Percentiles rank a stretch among this genome's conserved stretches.
phyloP scores from a whole-genome alignment of 1,140 invertebrate species.

The Papilio aristodemus region DNA sequence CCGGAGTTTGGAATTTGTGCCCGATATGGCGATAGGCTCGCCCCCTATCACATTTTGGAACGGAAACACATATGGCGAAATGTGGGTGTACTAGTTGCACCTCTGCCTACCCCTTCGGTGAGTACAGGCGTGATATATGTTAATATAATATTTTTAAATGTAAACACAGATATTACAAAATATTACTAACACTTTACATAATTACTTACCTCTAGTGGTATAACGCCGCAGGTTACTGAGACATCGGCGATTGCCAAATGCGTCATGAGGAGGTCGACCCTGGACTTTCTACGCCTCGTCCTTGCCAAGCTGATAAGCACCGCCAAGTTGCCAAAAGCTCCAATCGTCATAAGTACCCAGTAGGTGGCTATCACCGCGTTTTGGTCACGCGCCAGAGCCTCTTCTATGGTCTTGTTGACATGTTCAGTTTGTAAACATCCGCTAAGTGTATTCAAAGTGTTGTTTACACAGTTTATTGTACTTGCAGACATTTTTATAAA shows the following conservation, averaged over 20 bases:
- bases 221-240: conserved; percentile 89
- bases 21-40: too few species aligned
- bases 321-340: conserved; percentile 78
- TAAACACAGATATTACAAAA: too few species aligned
- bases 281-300: conserved; percentile 84
- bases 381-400: conserved; percentile 47
- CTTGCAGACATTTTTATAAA: neutral
- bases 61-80: too few species aligned
- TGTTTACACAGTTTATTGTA: neutral
- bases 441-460: conserved; percentile 46
- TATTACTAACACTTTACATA: too few species aligned
- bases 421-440: conserved; percentile 35
- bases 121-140: too few species aligned
- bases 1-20: too few species aligned
- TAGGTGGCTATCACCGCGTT: conserved; percentile 57
- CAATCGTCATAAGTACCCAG: conserved; percentile 84
- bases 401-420: conserved; percentile 45
- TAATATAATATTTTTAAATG: too few species aligned
- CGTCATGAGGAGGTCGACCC: conserved; percentile 89
- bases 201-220: conserved; percentile 86
- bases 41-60: too few species aligned
- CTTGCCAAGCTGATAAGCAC: conserved; percentile 87
- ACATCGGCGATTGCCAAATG: conserved; percentile 89
- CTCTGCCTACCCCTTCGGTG: too few species aligned
- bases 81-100: too few species aligned